These are phyloP conservation scores for Linepithema humile DNA, from an alignment of 1,140 invertebrate genomes.

Conservation along the genomic window DNA sequence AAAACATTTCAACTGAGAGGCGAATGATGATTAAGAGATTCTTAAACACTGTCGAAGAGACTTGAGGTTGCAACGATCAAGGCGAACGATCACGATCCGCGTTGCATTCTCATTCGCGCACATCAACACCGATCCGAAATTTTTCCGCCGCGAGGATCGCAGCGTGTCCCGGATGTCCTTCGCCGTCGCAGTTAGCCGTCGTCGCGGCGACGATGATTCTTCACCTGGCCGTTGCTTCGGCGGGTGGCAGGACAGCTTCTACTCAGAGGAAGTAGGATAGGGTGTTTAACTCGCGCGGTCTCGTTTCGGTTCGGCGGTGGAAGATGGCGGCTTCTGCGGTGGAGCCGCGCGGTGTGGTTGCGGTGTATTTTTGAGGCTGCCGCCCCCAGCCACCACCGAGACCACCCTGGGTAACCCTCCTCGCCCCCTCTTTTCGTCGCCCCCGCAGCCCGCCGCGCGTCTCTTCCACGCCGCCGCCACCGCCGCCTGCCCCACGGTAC, in stretches of 20 bases:
- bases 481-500: slow-evolving; percentile 64
- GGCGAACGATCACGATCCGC: neutral
- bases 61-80: neutral
- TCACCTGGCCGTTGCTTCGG: slow-evolving; percentile 62
- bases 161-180: neutral
- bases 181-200: neutral
- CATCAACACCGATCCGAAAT: slow-evolving; percentile 13
- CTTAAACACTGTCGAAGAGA: neutral
- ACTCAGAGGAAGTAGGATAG: slow-evolving; percentile 71
- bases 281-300: slow-evolving; percentile 83
- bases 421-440: slow-evolving; percentile 64
- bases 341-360: slow-evolving; percentile 84
- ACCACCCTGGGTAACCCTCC: slow-evolving; percentile 73
- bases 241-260: slow-evolving; percentile 72
- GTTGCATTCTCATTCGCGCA: slow-evolving; percentile 3
- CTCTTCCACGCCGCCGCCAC: slow-evolving; percentile 75
- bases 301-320: slow-evolving; percentile 83
- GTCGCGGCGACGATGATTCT: slow-evolving; percentile 42
- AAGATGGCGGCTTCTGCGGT: slow-evolving; percentile 85
- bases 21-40: neutral
- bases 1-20: neutral
- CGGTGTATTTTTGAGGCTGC: slow-evolving; percentile 85
- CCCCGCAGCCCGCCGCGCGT: slow-evolving; percentile 69
- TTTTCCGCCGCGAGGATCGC: slow-evolving; percentile 8
- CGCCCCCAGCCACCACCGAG: slow-evolving; percentile 80